These are phyloP conservation scores for Prionailurus bengalensis DNA, from an alignment of 2,113 vertebrate species.

Conservation along the genomic window DNA sequence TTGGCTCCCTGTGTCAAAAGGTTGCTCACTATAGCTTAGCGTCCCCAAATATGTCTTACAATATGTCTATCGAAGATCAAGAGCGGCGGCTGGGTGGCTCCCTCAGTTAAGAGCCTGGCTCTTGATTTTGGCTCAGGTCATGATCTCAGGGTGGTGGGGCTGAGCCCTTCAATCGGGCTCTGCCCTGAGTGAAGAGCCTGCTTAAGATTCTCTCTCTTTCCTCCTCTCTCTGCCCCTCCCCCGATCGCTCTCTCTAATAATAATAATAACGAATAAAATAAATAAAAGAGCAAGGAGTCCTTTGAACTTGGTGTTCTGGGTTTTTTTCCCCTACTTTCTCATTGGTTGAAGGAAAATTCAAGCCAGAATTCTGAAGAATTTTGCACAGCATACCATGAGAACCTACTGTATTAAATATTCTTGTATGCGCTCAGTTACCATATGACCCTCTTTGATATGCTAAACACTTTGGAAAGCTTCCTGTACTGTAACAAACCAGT, in stretches of 20 bases:
- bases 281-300: neutral
- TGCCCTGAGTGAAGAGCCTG: no score
- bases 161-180: no score
- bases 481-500: neutral
- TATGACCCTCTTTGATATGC: neutral
- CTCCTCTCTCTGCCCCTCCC: no score
- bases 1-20: neutral
- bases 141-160: no score
- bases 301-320: neutral
- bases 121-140: no score
- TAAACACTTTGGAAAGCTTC: neutral
- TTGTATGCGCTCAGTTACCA: neutral
- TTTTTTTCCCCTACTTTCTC: neutral
- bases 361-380: conserved; percentile 9
- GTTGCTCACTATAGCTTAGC: neutral
- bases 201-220: no score
- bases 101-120: no score
- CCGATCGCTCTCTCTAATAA: no score
- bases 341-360: neutral
- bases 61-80: neutral
- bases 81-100: neutral
- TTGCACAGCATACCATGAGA: neutral
- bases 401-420: neutral
- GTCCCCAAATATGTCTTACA: neutral
- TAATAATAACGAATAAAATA: no score